These are phyloP conservation scores for Poeciliopsis turneri DNA, from an alignment of 2,797 vertebrate species.

Conservation along the genomic window DNA sequence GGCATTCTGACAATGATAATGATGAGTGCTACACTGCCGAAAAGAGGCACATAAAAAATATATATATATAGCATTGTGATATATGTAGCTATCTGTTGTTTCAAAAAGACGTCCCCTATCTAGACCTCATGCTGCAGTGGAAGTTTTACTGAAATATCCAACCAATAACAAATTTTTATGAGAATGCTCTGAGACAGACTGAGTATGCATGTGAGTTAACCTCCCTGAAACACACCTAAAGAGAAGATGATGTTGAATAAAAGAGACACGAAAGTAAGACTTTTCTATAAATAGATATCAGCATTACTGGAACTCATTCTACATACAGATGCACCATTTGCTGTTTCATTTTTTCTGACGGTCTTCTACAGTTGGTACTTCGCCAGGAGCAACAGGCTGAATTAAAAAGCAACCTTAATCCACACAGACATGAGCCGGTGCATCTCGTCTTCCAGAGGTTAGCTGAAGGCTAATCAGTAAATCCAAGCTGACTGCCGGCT, in stretches of 20 bases:
- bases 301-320: slow-evolving; percentile 12
- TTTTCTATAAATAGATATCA: neutral
- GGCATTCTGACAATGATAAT: too few relatives aligned
- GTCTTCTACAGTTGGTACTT: slow-evolving; percentile 12
- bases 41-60: too few relatives aligned
- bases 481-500: slow-evolving; percentile 50
- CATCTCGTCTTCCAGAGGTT: slow-evolving; percentile 53
- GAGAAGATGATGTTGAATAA: neutral
- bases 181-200: neutral
- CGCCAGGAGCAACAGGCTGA: slow-evolving; percentile 52
- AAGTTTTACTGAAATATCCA: neutral
- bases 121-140: neutral
- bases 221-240: neutral
- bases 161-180: neutral
- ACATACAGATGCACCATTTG: neutral
- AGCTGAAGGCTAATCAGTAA: slow-evolving; percentile 69
- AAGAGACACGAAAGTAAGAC: neutral
- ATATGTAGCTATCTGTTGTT: neutral
- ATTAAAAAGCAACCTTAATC: slow-evolving; percentile 48
- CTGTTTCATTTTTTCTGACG: neutral
- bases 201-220: neutral
- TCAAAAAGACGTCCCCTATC: neutral
- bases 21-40: too few relatives aligned
- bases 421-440: slow-evolving; percentile 51
- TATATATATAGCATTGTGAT: neutral